A percentile compares a stretch with the other conserved stretches of the same genome.
Conservation (phyloP, 2,797 vertebrate genomes). For the Sylvia borin region DNA sequence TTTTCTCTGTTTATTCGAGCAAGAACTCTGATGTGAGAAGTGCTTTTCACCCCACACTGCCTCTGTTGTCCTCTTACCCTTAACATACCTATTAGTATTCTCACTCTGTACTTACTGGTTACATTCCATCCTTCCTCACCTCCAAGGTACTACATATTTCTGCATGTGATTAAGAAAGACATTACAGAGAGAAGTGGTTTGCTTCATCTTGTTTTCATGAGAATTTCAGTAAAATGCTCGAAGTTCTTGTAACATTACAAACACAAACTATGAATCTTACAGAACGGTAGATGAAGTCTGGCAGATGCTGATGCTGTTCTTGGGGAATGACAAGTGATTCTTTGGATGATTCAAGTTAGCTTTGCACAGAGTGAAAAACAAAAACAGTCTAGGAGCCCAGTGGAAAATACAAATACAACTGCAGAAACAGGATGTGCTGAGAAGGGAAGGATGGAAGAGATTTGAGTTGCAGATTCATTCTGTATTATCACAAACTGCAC, state of each 20-base stretch:
- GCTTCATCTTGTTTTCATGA: neutral
- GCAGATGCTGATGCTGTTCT: neutral
- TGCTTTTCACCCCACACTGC: neutral
- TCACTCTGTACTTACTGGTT: neutral
- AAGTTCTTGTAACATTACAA: neutral
- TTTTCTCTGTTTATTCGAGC: neutral
- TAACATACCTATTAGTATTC: neutral
- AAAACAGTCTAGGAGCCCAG: neutral
- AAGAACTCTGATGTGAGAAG: neutral
- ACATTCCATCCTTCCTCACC: neutral
- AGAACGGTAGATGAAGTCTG: neutral
- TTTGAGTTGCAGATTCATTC: neutral
- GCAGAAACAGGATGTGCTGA: neutral
- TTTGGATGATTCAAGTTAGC: neutral
- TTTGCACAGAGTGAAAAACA: neutral
- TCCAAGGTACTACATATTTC: neutral
- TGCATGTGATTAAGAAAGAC: neutral
- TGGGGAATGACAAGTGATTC: neutral
- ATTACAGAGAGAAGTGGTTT: neutral
- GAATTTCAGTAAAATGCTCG: neutral
- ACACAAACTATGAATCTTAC: neutral
- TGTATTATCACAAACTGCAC: neutral
- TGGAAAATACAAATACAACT: neutral
- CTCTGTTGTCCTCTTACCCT: neutral
- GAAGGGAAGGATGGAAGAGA: neutral